Conservation (phyloP, 2,113 vertebrate genomes). For the Lanius ludovicianus region DNA sequence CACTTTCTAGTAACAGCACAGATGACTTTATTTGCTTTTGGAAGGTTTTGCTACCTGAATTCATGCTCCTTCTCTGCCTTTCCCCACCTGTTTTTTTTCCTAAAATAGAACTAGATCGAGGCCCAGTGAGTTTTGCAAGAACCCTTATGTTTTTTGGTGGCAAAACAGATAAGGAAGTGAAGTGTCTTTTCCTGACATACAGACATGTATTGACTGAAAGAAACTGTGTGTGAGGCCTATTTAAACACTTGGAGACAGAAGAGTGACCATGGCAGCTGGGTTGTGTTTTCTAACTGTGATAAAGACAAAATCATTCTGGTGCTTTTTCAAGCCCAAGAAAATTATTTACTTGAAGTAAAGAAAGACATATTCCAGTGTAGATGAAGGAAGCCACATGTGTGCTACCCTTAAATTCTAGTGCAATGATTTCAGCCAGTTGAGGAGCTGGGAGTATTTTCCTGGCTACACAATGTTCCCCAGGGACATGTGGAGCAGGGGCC, state of each 20-base stretch:
- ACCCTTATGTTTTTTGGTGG: background rate
- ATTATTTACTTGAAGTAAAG: background rate
- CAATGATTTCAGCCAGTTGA: background rate
- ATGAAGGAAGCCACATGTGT: background rate
- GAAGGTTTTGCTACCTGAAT: background rate
- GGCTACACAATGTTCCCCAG: fast-evolving
- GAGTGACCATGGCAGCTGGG: background rate
- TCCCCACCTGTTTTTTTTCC: background rate
- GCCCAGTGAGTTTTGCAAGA: background rate
- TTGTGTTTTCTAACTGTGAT: background rate
- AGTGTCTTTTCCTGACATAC: background rate
- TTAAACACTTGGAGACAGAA: background rate
- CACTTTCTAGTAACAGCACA: background rate
- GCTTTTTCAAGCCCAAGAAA: background rate
- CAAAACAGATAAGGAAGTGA: background rate
- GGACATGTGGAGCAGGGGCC: fast-evolving
- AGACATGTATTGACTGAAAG: background rate
- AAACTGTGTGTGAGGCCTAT: background rate
- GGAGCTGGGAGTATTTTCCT: background rate
- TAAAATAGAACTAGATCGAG: background rate
- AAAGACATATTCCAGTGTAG: background rate
- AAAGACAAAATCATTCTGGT: background rate
- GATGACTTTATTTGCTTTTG: background rate
- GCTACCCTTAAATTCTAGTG: background rate
- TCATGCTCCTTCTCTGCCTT: background rate